These are phyloP conservation scores for Andrena hattorfiana DNA, from an alignment of 2,888 invertebrate genomes.

Conservation along the genomic window DNA sequence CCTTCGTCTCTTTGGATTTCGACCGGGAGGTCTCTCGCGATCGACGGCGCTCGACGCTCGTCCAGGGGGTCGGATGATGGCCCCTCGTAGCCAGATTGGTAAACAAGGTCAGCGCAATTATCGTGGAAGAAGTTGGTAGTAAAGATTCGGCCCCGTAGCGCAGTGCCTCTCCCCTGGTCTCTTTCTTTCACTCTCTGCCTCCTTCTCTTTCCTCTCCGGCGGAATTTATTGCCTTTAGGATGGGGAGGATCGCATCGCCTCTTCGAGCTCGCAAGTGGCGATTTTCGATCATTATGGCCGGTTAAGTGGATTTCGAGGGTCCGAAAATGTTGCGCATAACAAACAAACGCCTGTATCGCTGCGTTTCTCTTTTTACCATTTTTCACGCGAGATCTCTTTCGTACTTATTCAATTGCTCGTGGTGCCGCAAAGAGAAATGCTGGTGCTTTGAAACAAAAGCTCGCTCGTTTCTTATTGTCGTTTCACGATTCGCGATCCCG, in stretches of 20 bases:
- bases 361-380: neutral
- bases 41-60: neutral
- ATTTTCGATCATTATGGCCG: slow-evolving; percentile 68
- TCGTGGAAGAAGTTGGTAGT: slow-evolving; percentile 53
- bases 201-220: slow-evolving; percentile 5
- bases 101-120: slow-evolving; percentile 65
- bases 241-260: slow-evolving; percentile 38
- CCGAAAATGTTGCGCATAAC: slow-evolving; percentile 57
- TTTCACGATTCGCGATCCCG: slow-evolving; percentile 12
- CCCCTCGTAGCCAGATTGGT: slow-evolving; percentile 46
- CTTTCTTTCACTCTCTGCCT: neutral
- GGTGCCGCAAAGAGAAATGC: neutral
- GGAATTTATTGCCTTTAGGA: slow-evolving; percentile 58
- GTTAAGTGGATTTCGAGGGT: slow-evolving; percentile 59
- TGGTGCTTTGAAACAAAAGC: slow-evolving; percentile 1
- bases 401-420: neutral
- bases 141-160: slow-evolving; percentile 57
- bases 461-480: slow-evolving; percentile 1
- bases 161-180: neutral
- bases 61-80: slow-evolving; percentile 27
- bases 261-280: slow-evolving; percentile 61
- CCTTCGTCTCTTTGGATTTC: too few species aligned
- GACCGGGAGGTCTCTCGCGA: slow-evolving; percentile 1
- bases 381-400: neutral
- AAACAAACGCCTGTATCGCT: slow-evolving; percentile 53